Evolutionary conservation across 1,140 invertebrate species (phyloP).

Genomic region (Achroia grisella): DNA sequence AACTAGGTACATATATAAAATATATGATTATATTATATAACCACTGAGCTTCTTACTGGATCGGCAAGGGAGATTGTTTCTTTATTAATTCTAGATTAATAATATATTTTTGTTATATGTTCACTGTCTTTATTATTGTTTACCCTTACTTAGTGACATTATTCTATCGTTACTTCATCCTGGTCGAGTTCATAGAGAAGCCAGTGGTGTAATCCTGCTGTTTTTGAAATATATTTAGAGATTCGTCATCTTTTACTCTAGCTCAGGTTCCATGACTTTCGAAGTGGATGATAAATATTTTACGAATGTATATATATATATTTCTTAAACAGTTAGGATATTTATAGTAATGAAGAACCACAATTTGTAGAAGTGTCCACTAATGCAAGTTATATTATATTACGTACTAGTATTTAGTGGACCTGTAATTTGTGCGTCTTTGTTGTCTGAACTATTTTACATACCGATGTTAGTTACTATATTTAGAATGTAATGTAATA

Average conservation of each 20-base stretch:
- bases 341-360: constrained; percentile 31
- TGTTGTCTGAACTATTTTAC: constrained; percentile 58
- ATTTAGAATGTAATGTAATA: constrained; percentile 53
- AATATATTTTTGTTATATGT: constrained; percentile 67
- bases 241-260: neutral
- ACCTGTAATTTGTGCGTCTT: constrained; percentile 31
- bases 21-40: constrained; percentile 45
- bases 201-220: constrained; percentile 21
- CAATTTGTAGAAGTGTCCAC: constrained; percentile 11
- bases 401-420: constrained; percentile 14
- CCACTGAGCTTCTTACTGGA: constrained; percentile 21
- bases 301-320: constrained; percentile 8
- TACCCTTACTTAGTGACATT: constrained; percentile 39
- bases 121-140: constrained; percentile 55
- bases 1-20: constrained; percentile 58
- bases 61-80: constrained; percentile 29
- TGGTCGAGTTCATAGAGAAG: constrained; percentile 25
- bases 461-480: constrained; percentile 68
- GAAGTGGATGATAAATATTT: constrained; percentile 6
- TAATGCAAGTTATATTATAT: no score
- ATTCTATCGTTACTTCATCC: constrained; percentile 34
- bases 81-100: constrained; percentile 45
- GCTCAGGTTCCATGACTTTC: constrained; percentile 20
- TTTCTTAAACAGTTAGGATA: constrained; percentile 39
- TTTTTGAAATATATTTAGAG: constrained; percentile 33